phyloP scores from a whole-genome alignment of 1,140 invertebrate genomes.

The roundworm (Caenorhabditis elegans) region DNA sequence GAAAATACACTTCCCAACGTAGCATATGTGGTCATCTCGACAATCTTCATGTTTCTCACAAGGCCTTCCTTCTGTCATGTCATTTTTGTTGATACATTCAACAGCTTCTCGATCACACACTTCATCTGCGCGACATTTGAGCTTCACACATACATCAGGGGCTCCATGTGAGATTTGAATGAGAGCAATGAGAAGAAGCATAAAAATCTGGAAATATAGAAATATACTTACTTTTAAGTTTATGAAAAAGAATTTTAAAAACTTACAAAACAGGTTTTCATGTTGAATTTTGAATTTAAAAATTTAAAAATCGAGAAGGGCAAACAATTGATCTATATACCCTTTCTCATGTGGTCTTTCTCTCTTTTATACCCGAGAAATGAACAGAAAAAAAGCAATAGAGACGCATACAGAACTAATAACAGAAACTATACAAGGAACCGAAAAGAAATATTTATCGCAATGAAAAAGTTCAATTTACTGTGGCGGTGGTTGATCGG shows the following conservation, averaged over 20 bases:
- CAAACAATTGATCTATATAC: background rate
- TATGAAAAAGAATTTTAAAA: background rate
- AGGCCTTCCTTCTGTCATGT: slow-evolving; percentile 5
- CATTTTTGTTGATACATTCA: background rate
- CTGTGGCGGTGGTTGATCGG: too few species aligned
- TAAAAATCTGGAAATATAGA: too few species aligned
- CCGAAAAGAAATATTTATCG: too few species aligned
- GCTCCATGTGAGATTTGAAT: too few species aligned
- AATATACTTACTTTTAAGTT: background rate
- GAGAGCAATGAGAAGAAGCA: too few species aligned
- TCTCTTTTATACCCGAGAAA: background rate
- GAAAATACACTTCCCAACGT: background rate
- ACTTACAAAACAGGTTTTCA: background rate
- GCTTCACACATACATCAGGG: background rate
- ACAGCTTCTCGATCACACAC: background rate
- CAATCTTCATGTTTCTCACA: slow-evolving; percentile 4
- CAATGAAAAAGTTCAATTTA: too few species aligned
- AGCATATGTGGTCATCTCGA: background rate
- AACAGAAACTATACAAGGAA: too few species aligned
- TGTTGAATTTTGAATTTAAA: background rate
- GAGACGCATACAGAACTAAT: too few species aligned
- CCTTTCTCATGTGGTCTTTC: background rate
- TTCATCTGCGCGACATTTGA: background rate
- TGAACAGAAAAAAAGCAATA: background rate
- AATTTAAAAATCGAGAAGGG: background rate